phyloP scores from a whole-genome alignment of 2,888 invertebrate genomes.

The Thumatha senex region DNA sequence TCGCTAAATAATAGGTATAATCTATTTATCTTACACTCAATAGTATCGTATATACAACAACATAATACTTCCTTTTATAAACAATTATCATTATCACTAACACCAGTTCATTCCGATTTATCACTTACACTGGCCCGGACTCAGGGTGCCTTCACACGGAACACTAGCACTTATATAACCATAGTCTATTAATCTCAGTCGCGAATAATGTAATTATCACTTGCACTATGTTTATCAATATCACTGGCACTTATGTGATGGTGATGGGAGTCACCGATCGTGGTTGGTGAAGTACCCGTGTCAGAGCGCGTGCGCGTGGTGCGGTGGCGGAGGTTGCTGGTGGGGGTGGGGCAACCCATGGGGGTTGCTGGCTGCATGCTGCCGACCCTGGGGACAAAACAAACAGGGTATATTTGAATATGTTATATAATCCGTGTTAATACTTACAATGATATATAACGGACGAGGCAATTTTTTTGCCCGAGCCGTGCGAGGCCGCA shows the following conservation, averaged over 20 bases:
- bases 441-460: too few relatives aligned
- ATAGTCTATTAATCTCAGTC: slow-evolving; percentile 39
- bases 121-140: slow-evolving; percentile 16
- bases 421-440: too few relatives aligned
- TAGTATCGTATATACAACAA: slow-evolving; percentile 36
- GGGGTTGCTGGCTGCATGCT: slow-evolving; percentile 64
- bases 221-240: slow-evolving; percentile 8
- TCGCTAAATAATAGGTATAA: slow-evolving; percentile 19
- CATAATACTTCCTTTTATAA: slow-evolving; percentile 44
- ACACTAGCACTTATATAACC: slow-evolving; percentile 2
- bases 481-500: too few relatives aligned
- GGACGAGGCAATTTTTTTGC: neutral
- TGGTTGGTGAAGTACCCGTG: slow-evolving; percentile 42
- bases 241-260: slow-evolving; percentile 3
- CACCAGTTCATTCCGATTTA: slow-evolving; percentile 7
- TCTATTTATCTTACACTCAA: slow-evolving; percentile 29
- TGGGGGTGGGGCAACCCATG: slow-evolving; percentile 65
- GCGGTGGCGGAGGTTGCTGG: slow-evolving; percentile 58
- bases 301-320: slow-evolving; percentile 77
- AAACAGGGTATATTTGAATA: too few relatives aligned
- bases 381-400: slow-evolving; percentile 60
- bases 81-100: slow-evolving; percentile 22
- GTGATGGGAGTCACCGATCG: slow-evolving; percentile 39
- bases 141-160: neutral
- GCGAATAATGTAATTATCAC: slow-evolving; percentile 21